Conservation (phyloP, 2,113 vertebrate species). For the Phoenicopterus ruber region DNA sequence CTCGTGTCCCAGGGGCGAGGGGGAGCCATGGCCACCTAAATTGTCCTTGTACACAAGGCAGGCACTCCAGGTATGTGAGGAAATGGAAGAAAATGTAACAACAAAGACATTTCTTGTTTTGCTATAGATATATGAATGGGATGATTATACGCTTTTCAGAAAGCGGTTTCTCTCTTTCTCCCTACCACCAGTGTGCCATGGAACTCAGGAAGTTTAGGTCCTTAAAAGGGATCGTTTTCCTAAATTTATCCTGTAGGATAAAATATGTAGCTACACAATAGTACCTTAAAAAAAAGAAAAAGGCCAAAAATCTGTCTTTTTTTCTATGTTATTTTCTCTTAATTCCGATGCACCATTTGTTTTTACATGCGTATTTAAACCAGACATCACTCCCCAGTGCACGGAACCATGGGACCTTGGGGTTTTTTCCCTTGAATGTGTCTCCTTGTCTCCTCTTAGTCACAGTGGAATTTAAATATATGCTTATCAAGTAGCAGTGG, state of each 20-base stretch:
- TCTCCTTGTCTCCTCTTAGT: background rate
- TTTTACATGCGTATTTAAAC: background rate
- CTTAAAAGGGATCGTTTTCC: background rate
- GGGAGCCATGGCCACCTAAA: background rate
- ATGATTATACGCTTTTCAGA: background rate
- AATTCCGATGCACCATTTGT: background rate
- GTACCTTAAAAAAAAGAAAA: background rate
- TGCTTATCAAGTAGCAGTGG: background rate
- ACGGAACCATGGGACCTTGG: background rate
- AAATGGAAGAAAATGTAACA: background rate
- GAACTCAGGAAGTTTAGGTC: background rate
- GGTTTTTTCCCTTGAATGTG: background rate
- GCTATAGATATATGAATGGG: background rate
- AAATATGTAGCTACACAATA: background rate
- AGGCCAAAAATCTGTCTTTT: background rate
- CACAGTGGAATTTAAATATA: background rate
- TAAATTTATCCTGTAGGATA: background rate
- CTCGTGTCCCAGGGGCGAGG: rapidly evolving
- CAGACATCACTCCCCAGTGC: background rate
- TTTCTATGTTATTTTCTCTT: background rate
- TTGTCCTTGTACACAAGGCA: background rate
- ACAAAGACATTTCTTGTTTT: background rate
- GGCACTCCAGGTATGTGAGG: background rate
- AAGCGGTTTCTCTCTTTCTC: background rate
- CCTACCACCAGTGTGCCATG: background rate